Conservation (phyloP, 2,888 invertebrate species). For the Acrobasis consociella region DNA sequence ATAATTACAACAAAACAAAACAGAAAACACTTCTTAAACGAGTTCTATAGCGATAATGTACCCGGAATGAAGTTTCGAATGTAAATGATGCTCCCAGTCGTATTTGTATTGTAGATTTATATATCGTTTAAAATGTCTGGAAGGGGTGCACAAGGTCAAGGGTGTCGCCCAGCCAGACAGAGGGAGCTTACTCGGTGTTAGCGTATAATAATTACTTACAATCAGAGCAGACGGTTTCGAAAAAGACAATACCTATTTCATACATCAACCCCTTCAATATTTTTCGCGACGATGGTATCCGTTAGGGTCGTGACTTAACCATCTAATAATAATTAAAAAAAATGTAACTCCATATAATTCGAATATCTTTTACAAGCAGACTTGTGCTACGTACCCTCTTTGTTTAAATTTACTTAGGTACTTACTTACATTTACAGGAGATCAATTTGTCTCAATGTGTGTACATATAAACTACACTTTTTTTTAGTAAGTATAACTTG, state of each 20-base stretch:
- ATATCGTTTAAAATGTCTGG: conserved; percentile 27
- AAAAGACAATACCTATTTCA: conserved; percentile 6
- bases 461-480: too few relatives aligned
- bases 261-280: not conserved
- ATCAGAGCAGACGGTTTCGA: conserved; percentile 7
- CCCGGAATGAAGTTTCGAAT: conserved; percentile 1
- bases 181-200: conserved; percentile 50
- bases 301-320: not conserved
- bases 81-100: conserved; percentile 9
- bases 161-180: conserved; percentile 67
- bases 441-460: too few relatives aligned
- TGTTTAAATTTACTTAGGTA: too few relatives aligned
- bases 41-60: conserved; percentile 4
- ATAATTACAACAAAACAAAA: conserved; percentile 25
- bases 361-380: too few relatives aligned
- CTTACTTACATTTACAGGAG: too few relatives aligned
- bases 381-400: too few relatives aligned
- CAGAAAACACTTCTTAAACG: conserved; percentile 6
- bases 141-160: conserved; percentile 61
- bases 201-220: conserved; percentile 32
- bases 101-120: conserved; percentile 28
- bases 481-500: too few relatives aligned
- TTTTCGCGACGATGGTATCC: not conserved
- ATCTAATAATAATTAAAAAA: not conserved
- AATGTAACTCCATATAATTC: not conserved